These are phyloP conservation scores for Caenorhabditis doughertyi DNA, from an alignment of 2,888 invertebrate species.

Conservation along the genomic window DNA sequence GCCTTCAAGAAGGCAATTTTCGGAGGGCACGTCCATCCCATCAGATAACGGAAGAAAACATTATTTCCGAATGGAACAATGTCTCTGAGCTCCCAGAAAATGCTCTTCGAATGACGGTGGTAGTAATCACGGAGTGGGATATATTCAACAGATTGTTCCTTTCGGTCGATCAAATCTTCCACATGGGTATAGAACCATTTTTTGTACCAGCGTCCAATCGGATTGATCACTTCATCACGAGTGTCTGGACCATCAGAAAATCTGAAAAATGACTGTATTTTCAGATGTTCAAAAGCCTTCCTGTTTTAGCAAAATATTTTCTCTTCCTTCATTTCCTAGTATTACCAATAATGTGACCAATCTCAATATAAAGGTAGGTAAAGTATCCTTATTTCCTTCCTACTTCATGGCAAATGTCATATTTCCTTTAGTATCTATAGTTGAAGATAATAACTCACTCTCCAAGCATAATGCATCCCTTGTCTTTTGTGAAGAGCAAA, in stretches of 20 bases:
- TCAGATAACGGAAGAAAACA: slow-evolving; percentile 87
- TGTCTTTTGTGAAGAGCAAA: slow-evolving; percentile 86
- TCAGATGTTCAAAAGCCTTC: no score
- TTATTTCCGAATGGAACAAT: slow-evolving; percentile 91
- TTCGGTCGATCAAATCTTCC: slow-evolving; percentile 83
- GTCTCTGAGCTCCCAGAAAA: slow-evolving; percentile 92
- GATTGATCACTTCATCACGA: slow-evolving; percentile 85
- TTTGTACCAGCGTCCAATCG: slow-evolving; percentile 89
- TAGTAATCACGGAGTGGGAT: slow-evolving; percentile 91
- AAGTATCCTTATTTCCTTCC: no score
- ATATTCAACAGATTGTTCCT: slow-evolving; percentile 84
- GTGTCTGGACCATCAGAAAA: slow-evolving; percentile 75
- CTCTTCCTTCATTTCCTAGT: no score
- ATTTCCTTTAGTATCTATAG: neutral
- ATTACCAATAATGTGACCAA: neutral
- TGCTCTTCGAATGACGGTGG: slow-evolving; percentile 89
- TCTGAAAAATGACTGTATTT: slow-evolving; percentile 52
- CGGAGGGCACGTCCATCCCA: slow-evolving; percentile 91
- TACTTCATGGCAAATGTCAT: neutral
- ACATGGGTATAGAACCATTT: slow-evolving; percentile 92
- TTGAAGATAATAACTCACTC: slow-evolving; percentile 86
- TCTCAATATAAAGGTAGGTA: no score
- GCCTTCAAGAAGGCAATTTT: slow-evolving; percentile 89
- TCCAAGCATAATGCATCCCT: slow-evolving; percentile 89
- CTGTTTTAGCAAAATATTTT: no score